These are phyloP conservation scores for Gobionotothen gibberifrons DNA, from an alignment of 2,797 vertebrate genomes.

Conservation along the genomic window DNA sequence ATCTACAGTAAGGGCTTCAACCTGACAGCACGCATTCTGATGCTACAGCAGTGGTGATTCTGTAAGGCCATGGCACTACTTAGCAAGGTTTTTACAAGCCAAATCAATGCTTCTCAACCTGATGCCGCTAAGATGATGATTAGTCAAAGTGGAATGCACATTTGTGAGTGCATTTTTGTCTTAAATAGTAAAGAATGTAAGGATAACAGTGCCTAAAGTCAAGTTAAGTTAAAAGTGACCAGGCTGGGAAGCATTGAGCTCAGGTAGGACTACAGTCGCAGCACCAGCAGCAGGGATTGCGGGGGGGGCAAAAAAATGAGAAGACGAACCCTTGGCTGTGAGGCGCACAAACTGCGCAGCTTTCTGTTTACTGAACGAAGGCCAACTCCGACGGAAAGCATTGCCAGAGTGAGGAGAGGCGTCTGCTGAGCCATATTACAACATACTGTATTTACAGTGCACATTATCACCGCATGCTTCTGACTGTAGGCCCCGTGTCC, in stretches of 20 bases:
- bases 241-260: constrained; percentile 61
- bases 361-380: constrained; percentile 74
- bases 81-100: constrained; percentile 30
- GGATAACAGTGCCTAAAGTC: neutral
- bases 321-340: constrained; percentile 74
- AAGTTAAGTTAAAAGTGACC: neutral
- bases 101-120: constrained; percentile 58
- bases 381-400: constrained; percentile 72
- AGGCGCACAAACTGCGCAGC: constrained; percentile 74
- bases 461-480: constrained; percentile 26
- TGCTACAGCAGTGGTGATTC: constrained; percentile 29
- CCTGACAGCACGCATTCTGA: constrained; percentile 13
- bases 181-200: neutral
- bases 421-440: constrained; percentile 72
- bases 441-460: constrained; percentile 47
- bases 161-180: neutral
- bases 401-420: constrained; percentile 64
- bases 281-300: constrained; percentile 31
- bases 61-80: constrained; percentile 29
- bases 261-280: constrained; percentile 27
- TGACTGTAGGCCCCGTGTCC: neutral
- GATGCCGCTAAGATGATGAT: neutral
- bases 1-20: constrained; percentile 29
- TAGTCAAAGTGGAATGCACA: neutral
- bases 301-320: constrained; percentile 38